Evolutionary conservation across 2,888 invertebrate genomes (phyloP), one percentile per base, ranked within the genome.

Genomic region (Diadegma fenestrale): DNA sequence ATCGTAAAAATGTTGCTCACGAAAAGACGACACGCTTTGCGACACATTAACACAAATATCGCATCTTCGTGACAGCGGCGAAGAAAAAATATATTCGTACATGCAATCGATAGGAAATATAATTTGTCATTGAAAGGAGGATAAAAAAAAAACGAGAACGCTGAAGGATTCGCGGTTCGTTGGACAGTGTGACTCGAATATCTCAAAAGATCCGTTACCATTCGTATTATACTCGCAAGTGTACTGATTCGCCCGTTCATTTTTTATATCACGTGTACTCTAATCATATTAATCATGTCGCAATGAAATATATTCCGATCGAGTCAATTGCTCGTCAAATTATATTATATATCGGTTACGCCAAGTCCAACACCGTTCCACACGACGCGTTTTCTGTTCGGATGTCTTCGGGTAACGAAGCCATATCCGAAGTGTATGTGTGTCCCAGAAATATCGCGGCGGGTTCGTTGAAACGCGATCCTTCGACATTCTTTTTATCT

Each of bases 151-250:
- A 86, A 87, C 37, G 78, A 86, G 75, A 86, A 58, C 45, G 45
- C 71, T 72, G 48, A 72, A 83, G 90, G 90, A 90, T 88, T 88
- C 72, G 86, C 91, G 90, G 89, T 89, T 89, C 90, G 88, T 76
- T 89, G 89, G 87, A 87, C 88, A 81, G 84, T 81, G 78, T 81
- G 78, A 85, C 72, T 80, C 58, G 72, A 84, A 33, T 79, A n/a
- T n/a, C n/a, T 78, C 73, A 80, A 77, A 51, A 82, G 73, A 89
- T 85, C 90, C 90, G 91, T 91, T 91, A 91, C 87, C 82, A 84
- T 81, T 84, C 64, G 41, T 19, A 69, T 68, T 68, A 58, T 72
- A 63, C n/a, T 48, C 30, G 33, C 30, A 54, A 58, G 58, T 26
- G 58, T 66, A 63, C 51, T 61, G 43, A 33, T 66, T 80, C 77